phyloP scores from a whole-genome alignment of 2,888 invertebrate genomes.

The Phorcus lineatus region DNA sequence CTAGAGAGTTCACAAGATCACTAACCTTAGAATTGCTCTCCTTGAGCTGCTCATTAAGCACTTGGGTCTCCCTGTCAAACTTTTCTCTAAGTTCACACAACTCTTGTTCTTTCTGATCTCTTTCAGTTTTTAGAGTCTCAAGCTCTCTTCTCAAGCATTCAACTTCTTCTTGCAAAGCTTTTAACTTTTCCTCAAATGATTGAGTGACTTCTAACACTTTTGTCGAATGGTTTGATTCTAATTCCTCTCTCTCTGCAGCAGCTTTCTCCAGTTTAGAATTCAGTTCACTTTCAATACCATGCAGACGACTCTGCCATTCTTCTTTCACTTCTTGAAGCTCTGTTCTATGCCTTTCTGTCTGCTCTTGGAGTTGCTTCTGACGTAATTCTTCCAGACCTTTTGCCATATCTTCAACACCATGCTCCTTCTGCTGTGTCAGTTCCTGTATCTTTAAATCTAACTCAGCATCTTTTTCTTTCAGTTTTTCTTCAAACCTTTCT shows the following conservation, averaged over 20 bases:
- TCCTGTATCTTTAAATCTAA: conserved; percentile 42
- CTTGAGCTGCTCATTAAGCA: not conserved
- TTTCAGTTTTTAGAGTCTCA: conserved; percentile 29
- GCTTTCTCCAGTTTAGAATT: conserved; percentile 15
- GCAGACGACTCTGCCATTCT: conserved; percentile 23
- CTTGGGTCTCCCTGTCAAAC: not conserved
- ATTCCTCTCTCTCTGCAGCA: conserved; percentile 28
- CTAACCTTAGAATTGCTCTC: conserved; percentile 8
- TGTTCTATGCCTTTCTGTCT: conserved; percentile 47
- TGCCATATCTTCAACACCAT: conserved; percentile 54
- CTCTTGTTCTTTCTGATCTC: conserved; percentile 15
- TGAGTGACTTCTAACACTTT: conserved; percentile 25
- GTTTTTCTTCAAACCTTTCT: conserved; percentile 60
- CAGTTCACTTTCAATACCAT: not conserved
- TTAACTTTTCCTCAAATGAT: conserved; percentile 21
- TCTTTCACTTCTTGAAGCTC: conserved; percentile 6
- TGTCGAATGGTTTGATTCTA: conserved; percentile 9
- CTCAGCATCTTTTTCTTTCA: conserved; percentile 62
- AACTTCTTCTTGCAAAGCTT: conserved; percentile 35
- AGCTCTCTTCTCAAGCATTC: conserved; percentile 31
- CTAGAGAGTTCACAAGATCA: not conserved
- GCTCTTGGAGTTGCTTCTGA: conserved; percentile 51
- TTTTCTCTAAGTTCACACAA: conserved; percentile 3
- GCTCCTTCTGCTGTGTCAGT: conserved; percentile 61
- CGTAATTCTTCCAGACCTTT: conserved; percentile 51